Base-by-base conservation (phyloP, 2,797 vertebrate genomes). In the Synaphobranchus kaupii region DNA sequence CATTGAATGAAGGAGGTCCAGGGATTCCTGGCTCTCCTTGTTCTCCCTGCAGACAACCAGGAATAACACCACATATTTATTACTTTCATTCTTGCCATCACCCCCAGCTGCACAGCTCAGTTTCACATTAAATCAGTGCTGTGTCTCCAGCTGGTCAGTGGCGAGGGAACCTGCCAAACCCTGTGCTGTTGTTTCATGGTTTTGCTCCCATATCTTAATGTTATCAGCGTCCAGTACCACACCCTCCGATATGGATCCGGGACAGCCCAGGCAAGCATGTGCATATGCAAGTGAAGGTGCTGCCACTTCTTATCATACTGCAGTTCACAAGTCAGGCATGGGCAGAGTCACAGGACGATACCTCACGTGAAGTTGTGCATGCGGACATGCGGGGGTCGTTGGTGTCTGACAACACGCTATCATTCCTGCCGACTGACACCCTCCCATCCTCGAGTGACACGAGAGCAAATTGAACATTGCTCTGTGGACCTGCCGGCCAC, bases 11-110 rank as follows among this genome's bases (percentile, higher is more conserved):
- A 39, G 95, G 84, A 66, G 94, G 96, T 81, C 98, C 98, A 83
- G 96, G 97, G 9, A 88, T 89, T 88, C 98, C 98, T 0, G 90
- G 84, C 0, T 96, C 96, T 90, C 98, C 98, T 87, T 93, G 93
- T 89, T 97, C 96, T 78, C 98, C 98, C 98, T 99, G 5, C 90
- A 92, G 90, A 89, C 86, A 91, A 91, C 91, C 8, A 90, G 48
- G 17, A 12, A 73, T 9, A 83, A 3, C 1, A 58, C 48, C 50
- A 84, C n/a, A 85, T 83, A 87, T 2, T 3, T 25, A 44, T 39
- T 60, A 7, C 34, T 31, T 31, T 28, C 52, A 34, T 52, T 66
- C 68, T 13, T 4, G 28, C 68, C 34, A 20, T 47, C 34, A 78
- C 13, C 20, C 6, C 34, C 39, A 22, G 73, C 34, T 22, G 73